Percentiles rank a stretch among this genome's conserved stretches.
Evolutionary conservation across 2,113 vertebrate genomes (phyloP).

Genomic region (Telmatochromis sp.): DNA sequence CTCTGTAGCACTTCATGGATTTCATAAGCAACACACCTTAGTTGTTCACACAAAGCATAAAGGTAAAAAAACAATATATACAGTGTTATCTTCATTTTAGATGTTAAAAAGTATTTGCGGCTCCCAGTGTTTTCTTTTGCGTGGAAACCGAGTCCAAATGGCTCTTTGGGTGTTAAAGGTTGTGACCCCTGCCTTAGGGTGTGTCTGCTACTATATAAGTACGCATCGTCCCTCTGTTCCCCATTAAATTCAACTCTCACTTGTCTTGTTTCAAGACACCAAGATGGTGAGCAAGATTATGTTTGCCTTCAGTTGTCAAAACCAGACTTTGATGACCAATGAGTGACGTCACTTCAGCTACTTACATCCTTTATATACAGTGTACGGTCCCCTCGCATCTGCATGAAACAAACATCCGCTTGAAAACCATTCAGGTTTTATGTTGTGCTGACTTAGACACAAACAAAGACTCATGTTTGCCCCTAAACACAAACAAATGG

Average conservation of each 20-base stretch:
- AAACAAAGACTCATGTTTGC: neutral
- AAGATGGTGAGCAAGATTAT: neutral
- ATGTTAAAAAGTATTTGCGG: rapidly evolving
- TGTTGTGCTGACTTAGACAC: neutral
- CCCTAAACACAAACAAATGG: neutral
- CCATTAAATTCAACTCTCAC: too few relatives aligned
- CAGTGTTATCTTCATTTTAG: neutral
- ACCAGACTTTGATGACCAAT: neutral
- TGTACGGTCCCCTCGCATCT: neutral
- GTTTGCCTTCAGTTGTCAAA: neutral
- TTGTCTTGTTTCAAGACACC: neutral
- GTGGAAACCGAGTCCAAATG: rapidly evolving
- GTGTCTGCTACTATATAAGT: neutral
- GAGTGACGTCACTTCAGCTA: neutral
- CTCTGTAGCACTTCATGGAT: too few relatives aligned
- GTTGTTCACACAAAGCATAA: neutral
- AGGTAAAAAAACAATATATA: neutral
- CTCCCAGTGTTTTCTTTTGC: neutral
- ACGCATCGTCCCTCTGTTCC: neutral
- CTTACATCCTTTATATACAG: neutral
- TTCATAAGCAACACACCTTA: neutral
- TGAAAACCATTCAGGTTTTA: neutral
- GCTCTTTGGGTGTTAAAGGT: neutral
- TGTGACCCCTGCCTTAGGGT: neutral
- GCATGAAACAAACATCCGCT: neutral